Percentiles rank a stretch among this genome's conserved stretches.
Conservation (phyloP, 2,888 invertebrate genomes). For the Sphecodes monilicornis region DNA sequence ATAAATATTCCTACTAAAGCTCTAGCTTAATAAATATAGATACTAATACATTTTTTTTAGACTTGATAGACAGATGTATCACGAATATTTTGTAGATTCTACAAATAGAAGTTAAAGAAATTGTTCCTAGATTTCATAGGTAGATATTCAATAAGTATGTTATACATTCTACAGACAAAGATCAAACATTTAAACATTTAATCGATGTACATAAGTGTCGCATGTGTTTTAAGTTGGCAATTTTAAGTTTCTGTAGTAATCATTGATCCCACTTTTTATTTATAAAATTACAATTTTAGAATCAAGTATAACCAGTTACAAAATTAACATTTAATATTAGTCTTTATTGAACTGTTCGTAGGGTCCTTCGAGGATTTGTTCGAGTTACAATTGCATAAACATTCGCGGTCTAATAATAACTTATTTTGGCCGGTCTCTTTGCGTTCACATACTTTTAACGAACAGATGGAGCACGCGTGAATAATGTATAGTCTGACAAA, state of each 20-base stretch:
- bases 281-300: no score
- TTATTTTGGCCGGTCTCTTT: background rate
- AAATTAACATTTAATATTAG: background rate
- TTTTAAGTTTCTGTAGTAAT: no score
- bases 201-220: background rate
- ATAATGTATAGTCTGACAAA: constrained; percentile 16
- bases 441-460: background rate
- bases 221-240: background rate
- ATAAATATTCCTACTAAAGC: no score
- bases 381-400: background rate
- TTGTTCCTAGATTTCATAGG: no score
- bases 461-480: constrained; percentile 10
- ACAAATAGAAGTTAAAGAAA: no score
- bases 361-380: background rate
- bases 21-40: background rate
- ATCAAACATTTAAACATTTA: background rate
- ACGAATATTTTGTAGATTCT: no score
- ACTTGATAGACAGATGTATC: background rate
- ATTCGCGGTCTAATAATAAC: background rate
- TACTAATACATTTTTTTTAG: no score
- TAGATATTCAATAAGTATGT: no score
- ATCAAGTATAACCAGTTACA: no score
- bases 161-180: background rate
- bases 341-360: background rate
- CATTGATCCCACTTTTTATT: no score